Evolutionary conservation across 2,888 invertebrate genomes (phyloP), one percentile per base, ranked within the genome.

Genomic region (Harmothoe impar): DNA sequence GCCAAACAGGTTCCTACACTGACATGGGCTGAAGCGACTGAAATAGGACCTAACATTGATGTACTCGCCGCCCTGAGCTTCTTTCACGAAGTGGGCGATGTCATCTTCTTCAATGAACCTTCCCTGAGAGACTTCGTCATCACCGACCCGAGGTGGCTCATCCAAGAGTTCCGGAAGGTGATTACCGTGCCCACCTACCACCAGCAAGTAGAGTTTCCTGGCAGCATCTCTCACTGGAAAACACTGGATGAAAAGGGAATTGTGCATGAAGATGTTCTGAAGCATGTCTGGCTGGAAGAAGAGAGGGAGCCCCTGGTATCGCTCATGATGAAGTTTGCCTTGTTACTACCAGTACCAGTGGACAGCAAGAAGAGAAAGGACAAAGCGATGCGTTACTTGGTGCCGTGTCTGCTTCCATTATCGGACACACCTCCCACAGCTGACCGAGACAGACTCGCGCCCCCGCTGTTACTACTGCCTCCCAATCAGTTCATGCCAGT

Each of bases 141-240:
- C 51, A 94, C 95, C 85, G 93, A 95, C 72, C 95, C 95, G 0
- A 95, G 95, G 93, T 95, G 95, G 95, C 94, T 95, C 88, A 95
- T 95, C 29, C 95, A 95, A 92, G 95, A 95, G 23, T 95, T 95
- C 95, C 94, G 95, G 0, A 95, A 95, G 93, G 93, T 95, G 25
- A 95, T 95, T 51, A 94, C 95, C 29, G 95, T 95, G 7, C 94
- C 95, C 91, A 94, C 94, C 62, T 94, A 94, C 7, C 94, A 94
- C 1, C 94, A 56, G 20, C 56, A 56, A 23, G 56, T 17, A 15
- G 56, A 23, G 15, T 56, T 56, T 20, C 56, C 56, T 20, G 20
- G 20, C 56, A 56, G 56, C 20, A 15, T 17, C 56, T 20, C 20
- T 20, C 56, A 56, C 56, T 56, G 56, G 56, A 17, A 15, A 15